These are phyloP conservation scores for Ctenomys sociabilis DNA, from an alignment of 2,113 vertebrate genomes.

Conservation along the genomic window DNA sequence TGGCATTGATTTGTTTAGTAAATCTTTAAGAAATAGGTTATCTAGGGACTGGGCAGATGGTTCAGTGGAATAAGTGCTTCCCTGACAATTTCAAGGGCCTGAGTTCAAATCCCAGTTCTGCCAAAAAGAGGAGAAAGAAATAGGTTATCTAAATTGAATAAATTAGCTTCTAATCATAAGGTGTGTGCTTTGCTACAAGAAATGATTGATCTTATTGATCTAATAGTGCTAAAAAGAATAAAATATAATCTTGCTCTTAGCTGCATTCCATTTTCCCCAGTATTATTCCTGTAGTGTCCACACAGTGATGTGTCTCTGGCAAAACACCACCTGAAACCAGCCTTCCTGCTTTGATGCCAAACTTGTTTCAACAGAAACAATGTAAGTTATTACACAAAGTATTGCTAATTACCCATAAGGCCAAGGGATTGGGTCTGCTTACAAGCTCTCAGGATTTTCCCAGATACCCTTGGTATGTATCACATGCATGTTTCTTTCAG, in stretches of 20 bases:
- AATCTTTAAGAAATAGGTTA: not conserved
- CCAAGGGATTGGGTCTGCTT: not conserved
- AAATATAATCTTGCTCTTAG: not conserved
- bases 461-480: not conserved
- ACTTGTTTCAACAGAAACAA: not conserved
- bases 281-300: conserved; percentile 10
- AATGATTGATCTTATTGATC: not conserved
- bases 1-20: not conserved
- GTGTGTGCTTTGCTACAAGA: not conserved
- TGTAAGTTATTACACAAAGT: not conserved
- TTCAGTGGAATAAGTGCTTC: no score
- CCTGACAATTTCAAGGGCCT: no score
- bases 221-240: not conserved
- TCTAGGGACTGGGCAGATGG: no score
- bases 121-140: no score
- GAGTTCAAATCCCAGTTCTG: no score
- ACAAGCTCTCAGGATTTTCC: not conserved
- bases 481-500: not conserved
- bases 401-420: not conserved
- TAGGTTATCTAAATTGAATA: not conserved
- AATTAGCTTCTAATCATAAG: not conserved
- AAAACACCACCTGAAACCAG: not conserved
- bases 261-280: not conserved
- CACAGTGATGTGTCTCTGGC: not conserved
- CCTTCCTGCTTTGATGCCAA: not conserved